Base-by-base conservation (phyloP, 1,140 invertebrate species). In the Eurosta solidaginis region DNA sequence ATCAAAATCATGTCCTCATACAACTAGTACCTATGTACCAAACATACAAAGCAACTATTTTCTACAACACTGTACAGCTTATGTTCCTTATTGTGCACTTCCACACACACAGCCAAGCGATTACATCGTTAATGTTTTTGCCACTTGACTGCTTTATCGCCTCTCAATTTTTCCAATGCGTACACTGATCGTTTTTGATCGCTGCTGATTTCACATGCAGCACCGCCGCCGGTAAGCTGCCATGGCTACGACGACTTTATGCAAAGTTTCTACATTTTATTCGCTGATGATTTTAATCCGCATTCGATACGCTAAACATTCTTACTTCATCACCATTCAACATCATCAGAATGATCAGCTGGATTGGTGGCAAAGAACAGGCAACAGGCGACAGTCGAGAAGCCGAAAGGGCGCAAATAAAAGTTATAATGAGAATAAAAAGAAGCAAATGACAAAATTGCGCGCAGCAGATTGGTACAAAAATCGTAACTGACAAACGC, bases 301-400 rank as follows among this genome's bases (percentile, higher is more conserved):
- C 73, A 74, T 74, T 74, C 73, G 73, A 74, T 74, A 74, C 73
- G 73, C 42, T 47, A 74, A 74, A 44, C 40, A 74, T 74, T 74
- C 44, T 74, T 74, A 74, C 73, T 74, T 74, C 73, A 74, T 74
- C 73, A 74, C 73, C 73, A 47, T 68, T 68, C 59, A 68, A 68
- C 59, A 68, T 68, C 59, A 42, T 68, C 59, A 68, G 59, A 40
- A 68, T 40, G 14, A 68, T 68, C 59, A 68, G 59, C 59, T 40
- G 59, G 14, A 68, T 1, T 33, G 54, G 2, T 33, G n/a, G 59
- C n/a, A n/a, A n/a, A n/a, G 27, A 22, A 33, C 54, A 14, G 33
- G 29, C 29, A 12, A 59, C 29, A 12, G 29, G n/a, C 59, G n/a
- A 40, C 59, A n/a, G n/a, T n/a, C n/a, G n/a, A 40, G 33, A 36